A percentile compares a stretch with the other conserved stretches of the same genome.
Evolutionary conservation across 2,888 invertebrate species (phyloP).

Genomic region (Idaea straminata): DNA sequence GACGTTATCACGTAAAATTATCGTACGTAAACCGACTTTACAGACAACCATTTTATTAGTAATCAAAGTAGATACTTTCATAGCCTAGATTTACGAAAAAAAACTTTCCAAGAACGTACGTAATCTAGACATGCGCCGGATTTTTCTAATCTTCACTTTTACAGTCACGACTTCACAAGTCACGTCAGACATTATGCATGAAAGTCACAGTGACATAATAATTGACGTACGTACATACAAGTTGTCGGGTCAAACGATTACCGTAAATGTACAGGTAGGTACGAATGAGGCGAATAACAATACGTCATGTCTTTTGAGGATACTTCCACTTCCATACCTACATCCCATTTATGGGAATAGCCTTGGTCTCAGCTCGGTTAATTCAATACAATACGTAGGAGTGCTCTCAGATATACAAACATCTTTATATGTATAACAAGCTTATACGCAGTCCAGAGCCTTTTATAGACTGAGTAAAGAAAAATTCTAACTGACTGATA

Average conservation of each 20-base stretch:
- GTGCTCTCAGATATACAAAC: conserved; percentile 13
- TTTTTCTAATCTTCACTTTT: not conserved
- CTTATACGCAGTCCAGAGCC: not conserved
- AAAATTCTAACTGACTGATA: not conserved
- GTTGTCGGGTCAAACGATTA: conserved; percentile 17
- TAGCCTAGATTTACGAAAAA: no score
- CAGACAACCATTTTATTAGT: no score
- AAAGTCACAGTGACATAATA: conserved; percentile 5
- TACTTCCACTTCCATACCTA: conserved; percentile 1
- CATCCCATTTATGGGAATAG: conserved; percentile 20
- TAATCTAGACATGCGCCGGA: not conserved
- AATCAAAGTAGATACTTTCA: no score
- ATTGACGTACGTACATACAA: conserved; percentile 11
- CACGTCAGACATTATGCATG: not conserved
- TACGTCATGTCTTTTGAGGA: conserved; percentile 20
- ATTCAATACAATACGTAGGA: conserved; percentile 25
- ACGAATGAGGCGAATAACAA: conserved; percentile 10
- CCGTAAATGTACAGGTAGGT: conserved; percentile 10
- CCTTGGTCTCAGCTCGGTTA: conserved; percentile 26
- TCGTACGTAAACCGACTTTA: no score
- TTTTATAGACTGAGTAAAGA: not conserved
- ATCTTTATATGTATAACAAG: no score
- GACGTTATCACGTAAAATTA: no score
- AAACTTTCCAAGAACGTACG: not conserved
- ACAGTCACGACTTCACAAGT: not conserved